Evolutionary conservation across 2,797 vertebrate genomes (phyloP).

Genomic region (Sparidentex hasta): DNA sequence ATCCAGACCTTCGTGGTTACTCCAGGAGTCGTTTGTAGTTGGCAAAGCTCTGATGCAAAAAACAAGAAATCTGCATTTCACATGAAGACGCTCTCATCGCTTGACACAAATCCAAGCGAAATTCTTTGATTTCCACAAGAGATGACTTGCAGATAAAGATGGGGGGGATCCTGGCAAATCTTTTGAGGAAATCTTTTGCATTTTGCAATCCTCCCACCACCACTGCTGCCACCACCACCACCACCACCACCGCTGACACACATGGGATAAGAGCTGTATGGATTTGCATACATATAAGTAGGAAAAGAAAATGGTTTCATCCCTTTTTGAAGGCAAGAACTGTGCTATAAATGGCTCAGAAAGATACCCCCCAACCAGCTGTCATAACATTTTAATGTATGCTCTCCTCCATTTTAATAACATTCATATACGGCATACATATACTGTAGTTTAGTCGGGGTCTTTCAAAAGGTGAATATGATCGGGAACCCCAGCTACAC

Average conservation of each 20-base stretch:
- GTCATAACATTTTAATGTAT: slow-evolving; percentile 15
- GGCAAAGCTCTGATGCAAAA: slow-evolving; percentile 38
- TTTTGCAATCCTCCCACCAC: slow-evolving; percentile 15
- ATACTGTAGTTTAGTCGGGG: background rate
- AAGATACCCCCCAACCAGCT: slow-evolving; percentile 9
- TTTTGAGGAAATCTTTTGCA: slow-evolving; percentile 50
- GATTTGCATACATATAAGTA: slow-evolving; percentile 49
- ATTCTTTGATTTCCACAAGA: slow-evolving; percentile 56
- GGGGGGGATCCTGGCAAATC: slow-evolving; percentile 38
- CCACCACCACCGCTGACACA: background rate
- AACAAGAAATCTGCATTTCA: slow-evolving; percentile 54
- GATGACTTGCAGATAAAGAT: slow-evolving; percentile 62
- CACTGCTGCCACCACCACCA: background rate
- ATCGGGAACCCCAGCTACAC: background rate
- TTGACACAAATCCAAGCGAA: slow-evolving; percentile 60
- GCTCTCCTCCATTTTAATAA: slow-evolving; percentile 2
- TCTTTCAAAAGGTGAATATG: background rate
- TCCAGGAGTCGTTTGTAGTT: slow-evolving; percentile 65
- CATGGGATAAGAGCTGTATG: slow-evolving; percentile 17
- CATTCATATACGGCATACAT: background rate
- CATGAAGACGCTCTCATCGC: slow-evolving; percentile 34
- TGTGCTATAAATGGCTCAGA: slow-evolving; percentile 26
- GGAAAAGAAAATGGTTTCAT: slow-evolving; percentile 17
- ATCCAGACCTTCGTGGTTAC: slow-evolving; percentile 56
- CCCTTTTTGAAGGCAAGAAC: background rate